Conservation (phyloP, 2,888 invertebrate genomes). For the Dexiosoma caninum region DNA sequence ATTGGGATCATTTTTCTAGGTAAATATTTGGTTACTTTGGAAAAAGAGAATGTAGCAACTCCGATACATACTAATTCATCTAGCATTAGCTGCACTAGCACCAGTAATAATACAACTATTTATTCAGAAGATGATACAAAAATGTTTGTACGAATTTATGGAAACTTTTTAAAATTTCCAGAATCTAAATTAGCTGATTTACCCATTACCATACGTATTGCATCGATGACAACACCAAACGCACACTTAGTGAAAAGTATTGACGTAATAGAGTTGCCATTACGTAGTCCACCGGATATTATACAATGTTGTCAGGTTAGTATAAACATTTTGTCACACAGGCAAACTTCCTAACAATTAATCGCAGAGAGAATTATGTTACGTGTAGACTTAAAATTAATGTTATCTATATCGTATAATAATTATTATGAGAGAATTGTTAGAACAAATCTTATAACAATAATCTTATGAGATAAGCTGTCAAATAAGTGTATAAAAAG, state of each 20-base stretch:
- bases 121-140: slow-evolving; percentile 76
- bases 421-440: too few species aligned
- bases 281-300: slow-evolving; percentile 80
- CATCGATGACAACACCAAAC: slow-evolving; percentile 86
- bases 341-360: too few species aligned
- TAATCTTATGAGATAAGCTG: too few species aligned
- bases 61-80: slow-evolving; percentile 73
- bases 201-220: slow-evolving; percentile 81
- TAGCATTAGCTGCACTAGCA: slow-evolving; percentile 74
- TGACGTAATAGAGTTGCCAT: slow-evolving; percentile 87
- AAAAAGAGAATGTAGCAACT: slow-evolving; percentile 75
- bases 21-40: slow-evolving; percentile 74
- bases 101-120: slow-evolving; percentile 72
- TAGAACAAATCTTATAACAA: too few species aligned
- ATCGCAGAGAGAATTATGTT: too few species aligned
- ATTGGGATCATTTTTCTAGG: slow-evolving; percentile 64
- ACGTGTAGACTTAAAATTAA: too few species aligned
- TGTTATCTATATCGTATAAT: too few species aligned
- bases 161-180: slow-evolving; percentile 82
- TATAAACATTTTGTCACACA: too few species aligned
- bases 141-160: slow-evolving; percentile 83
- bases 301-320: slow-evolving; percentile 82
- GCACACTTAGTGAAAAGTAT: slow-evolving; percentile 82
- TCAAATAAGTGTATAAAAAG: too few species aligned
- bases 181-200: slow-evolving; percentile 78